phyloP scores from a whole-genome alignment of 2,113 vertebrate species.

The Grus americana region DNA sequence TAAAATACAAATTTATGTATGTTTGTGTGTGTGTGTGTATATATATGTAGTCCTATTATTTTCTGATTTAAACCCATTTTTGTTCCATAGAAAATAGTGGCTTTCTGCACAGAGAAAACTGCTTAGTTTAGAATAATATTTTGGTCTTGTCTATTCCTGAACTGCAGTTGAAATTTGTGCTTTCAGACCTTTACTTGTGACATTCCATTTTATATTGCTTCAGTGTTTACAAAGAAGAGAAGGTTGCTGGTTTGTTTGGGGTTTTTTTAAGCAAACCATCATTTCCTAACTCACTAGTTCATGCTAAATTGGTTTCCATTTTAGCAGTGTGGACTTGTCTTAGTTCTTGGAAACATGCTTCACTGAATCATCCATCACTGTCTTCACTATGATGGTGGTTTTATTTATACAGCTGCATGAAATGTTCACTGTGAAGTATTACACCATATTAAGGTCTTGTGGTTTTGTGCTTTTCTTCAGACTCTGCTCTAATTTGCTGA shows the following conservation, averaged over 20 bases:
- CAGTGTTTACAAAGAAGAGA: neutral
- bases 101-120: neutral
- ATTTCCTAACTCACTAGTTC: neutral
- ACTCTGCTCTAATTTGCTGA: neutral
- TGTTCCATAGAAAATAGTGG: neutral
- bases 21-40: too few species aligned
- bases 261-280: neutral
- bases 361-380: neutral
- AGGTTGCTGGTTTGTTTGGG: neutral
- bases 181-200: neutral
- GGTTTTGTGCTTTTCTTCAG: neutral
- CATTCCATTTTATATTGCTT: neutral
- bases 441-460: neutral
- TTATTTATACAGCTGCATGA: constrained; percentile 3
- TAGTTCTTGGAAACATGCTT: neutral
- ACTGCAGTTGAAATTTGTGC: neutral
- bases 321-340: neutral
- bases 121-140: neutral
- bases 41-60: neutral
- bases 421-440: neutral
- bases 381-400: neutral
- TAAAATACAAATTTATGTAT: neutral
- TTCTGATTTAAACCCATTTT: neutral
- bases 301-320: neutral
- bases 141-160: neutral